Conservation (phyloP, 2,113 vertebrate species). For the Fukomys damarensis region DNA sequence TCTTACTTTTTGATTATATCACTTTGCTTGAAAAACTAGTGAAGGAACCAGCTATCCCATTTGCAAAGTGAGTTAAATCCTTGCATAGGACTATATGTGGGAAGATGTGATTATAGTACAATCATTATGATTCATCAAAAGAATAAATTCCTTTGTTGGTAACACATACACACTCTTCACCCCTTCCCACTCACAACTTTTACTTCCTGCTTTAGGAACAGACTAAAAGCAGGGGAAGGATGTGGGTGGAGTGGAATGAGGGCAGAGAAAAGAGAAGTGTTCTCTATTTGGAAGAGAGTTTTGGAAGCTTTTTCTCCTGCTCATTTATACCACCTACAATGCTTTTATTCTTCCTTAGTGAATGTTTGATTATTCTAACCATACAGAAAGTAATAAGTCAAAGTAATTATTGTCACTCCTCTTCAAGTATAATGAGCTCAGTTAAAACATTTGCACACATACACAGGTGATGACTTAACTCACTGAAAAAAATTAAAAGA, state of each 20-base stretch:
- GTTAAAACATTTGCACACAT: conserved; percentile 66
- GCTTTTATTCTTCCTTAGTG: conserved; percentile 72
- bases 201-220: conserved; percentile 79
- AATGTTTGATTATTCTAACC: conserved; percentile 77
- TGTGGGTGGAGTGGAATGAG: conserved; percentile 67
- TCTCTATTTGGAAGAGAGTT: conserved; percentile 70
- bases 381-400: conserved; percentile 79
- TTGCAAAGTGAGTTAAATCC: conserved; percentile 36
- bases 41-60: conserved; percentile 37
- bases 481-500: conserved; percentile 70
- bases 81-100: conserved; percentile 59
- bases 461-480: conserved; percentile 63
- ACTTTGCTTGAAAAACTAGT: conserved; percentile 48
- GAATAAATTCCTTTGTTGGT: conserved; percentile 78
- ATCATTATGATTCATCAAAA: conserved; percentile 81
- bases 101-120: conserved; percentile 79
- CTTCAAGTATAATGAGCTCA: conserved; percentile 72
- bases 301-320: conserved; percentile 68
- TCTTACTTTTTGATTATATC: conserved; percentile 10
- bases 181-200: conserved; percentile 79
- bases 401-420: conserved; percentile 70
- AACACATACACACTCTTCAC: conserved; percentile 73
- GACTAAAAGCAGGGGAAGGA: conserved; percentile 75
- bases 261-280: conserved; percentile 34
- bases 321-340: conserved; percentile 72